Evolutionary conservation across 1,140 invertebrate species (phyloP).

Genomic region (Andrena cerasifolii): DNA sequence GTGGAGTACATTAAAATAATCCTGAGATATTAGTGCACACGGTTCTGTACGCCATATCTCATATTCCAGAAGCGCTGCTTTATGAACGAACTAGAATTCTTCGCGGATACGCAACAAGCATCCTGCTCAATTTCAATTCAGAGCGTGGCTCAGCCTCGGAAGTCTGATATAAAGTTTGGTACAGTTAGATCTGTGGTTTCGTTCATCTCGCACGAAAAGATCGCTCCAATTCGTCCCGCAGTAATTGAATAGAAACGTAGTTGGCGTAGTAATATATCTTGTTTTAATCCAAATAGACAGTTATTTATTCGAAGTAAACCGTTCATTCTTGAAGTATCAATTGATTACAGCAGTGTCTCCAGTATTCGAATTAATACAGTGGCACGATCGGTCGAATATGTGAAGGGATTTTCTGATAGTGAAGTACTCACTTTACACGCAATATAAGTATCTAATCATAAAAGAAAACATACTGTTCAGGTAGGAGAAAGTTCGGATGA

Average conservation of each 20-base stretch:
- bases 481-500: too few relatives aligned
- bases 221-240: not conserved
- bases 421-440: too few relatives aligned
- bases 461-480: too few relatives aligned
- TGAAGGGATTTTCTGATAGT: too few relatives aligned
- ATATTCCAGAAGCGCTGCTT: not conserved
- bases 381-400: too few relatives aligned
- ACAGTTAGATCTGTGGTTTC: conserved; percentile 3
- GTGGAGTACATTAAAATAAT: too few relatives aligned
- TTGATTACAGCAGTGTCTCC: too few relatives aligned
- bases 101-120: not conserved
- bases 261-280: not conserved
- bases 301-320: not conserved
- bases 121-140: conserved; percentile 10
- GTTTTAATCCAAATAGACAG: not conserved
- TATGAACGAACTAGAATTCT: conserved; percentile 3
- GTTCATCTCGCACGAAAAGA: too few relatives aligned
- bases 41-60: not conserved
- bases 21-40: too few relatives aligned
- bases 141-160: not conserved
- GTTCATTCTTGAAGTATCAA: not conserved
- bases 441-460: too few relatives aligned
- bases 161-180: conserved; percentile 3
- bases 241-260: conserved; percentile 4
- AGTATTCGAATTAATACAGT: too few relatives aligned